Base-by-base conservation (phyloP, 2,113 vertebrate species). In the Eubucco bourcierii region DNA sequence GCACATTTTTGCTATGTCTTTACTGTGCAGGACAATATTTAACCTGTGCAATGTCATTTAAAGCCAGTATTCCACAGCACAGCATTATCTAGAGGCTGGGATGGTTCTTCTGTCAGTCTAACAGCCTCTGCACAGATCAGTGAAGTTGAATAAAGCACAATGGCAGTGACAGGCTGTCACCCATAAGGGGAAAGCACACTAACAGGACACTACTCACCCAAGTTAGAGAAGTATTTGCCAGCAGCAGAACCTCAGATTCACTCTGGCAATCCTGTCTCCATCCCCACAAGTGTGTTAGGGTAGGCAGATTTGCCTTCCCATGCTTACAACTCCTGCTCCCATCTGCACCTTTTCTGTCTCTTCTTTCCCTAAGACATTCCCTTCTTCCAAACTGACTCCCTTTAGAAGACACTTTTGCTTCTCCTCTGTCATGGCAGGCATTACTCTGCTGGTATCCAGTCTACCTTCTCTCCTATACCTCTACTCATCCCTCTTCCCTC, bases 121-220 rank as follows among this genome's bases (percentile, higher is more conserved):
- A 66, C 4, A 4, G 70, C n/a, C 53, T 76, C 64, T 55, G 34
- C 1, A 0, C 53, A 58, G 31, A 58, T 15, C 56, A 85, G 46
- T 50, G 28, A 41, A 50, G 53, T 4, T 50, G 12, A 81, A 50
- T 47, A 33, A 60, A 77, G 65, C 20, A n/a, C 34, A 85, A 44
- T 4, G 27, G 39, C 52, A 80, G 37, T n/a, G 21, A 66, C 4
- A 59, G 46, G 64, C 59, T 60, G 29, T 50, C 33, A 71, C 10
- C 46, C 6, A 2, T 20, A 2, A 1, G 17, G 25, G 8, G 10
- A 93, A 76, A 21, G 52, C 12, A 1, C 1, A 6, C 15, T 17
- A 65, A 23, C 21, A n/a, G 13, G 47, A 67, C 1, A 0, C 44
- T 65, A 0, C 44, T 65, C 29, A 47, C 33, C 34, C 3, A 2